Base-by-base conservation (phyloP, 2,113 vertebrate species). In the Platysternon megacephalum region DNA sequence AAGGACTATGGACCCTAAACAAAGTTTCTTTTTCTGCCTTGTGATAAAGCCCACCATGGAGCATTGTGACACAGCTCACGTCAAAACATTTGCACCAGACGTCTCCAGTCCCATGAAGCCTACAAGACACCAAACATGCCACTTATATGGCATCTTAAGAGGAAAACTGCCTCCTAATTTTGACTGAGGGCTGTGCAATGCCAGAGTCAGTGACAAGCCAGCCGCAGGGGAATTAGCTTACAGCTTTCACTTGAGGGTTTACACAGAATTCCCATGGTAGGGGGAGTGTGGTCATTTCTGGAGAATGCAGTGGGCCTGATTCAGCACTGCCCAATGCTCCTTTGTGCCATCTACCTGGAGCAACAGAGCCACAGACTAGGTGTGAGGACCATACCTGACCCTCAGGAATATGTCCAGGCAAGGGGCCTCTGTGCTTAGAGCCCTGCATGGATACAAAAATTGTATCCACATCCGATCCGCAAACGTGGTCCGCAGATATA, bases 1-100 rank as follows among this genome's bases (percentile, higher is more conserved):
- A 95, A 89, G 90, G 95, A 95, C 91, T 85, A 90, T 95, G 96
- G 96, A 97, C 95, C 96, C 95, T 95, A 94, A 95, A 95, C 96
- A 74, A 85, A 96, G 95, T 88, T 92, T 93, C 94, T 95, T 29
- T 85, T 95, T 87, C 96, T 91, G 94, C 93, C 61, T 78, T 1
- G 1, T 1, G 3, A 87, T 87, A 87, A 82, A 16, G 0, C 3
- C 7, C 48, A 42, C 84, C 89, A 13, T 51, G 79, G 84, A 68
- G 84, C 10, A 46, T 74, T 6, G 0, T 1, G 12, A 22, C 4
- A n/a, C 88, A 78, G 86, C 72, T 81, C 80, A 85, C 0, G 0
- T 74, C 85, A 79, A 2, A 1, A 52, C 93, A 95, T 55, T 5
- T 61, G 94, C 93, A 94, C 0, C 0, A 91, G 53, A 21, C 16